Base-by-base conservation (phyloP, 2,888 invertebrate species). In the Ophraella communa region DNA sequence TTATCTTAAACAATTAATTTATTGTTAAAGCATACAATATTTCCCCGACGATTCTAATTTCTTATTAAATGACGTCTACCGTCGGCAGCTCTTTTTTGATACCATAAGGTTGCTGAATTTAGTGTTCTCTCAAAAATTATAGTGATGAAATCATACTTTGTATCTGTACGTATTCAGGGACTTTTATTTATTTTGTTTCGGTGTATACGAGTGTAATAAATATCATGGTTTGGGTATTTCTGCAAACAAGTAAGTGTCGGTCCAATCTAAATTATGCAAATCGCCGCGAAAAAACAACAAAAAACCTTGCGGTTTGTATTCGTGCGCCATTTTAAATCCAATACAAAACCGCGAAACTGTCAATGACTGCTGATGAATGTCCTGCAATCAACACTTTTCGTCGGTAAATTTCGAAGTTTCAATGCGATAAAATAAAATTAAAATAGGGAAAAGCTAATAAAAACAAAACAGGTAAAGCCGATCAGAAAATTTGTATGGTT, bases 301-400 rank as follows among this genome's bases (percentile, higher is more conserved):
- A 30, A 30, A 39, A 39, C 39, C 39, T n/a, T 39, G 11, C n/a
- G 4, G 33, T 11, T 14, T 39, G n/a, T 21, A 47, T 23, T 47
- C 23, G 5, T n/a, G 14, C 17, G 14, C 42, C 3, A 23, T 47
- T 47, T 23, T n/a, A 47, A 23, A 23, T 23, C 10, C 11, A 47
- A 21, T 47, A 11, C 21, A 47, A 47, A 42, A 47, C 47, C 47
- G 23, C 47, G 47, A 21, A 23, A 21, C 3, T 23, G 47, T 47
- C 47, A 47, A n/a, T 23, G 23, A 21, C 11, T 47, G 23, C 47
- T 47, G 47, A 47, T 47, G 47, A 14, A 47, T 47, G 47, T 47
- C 14, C 45, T 21, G 45, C n/a, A 45, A 45, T 45, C 47, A 47
- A 47, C 47, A 21, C 47, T 21, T n/a, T n/a, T 21, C 21, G 47